Base-by-base conservation (phyloP, 2,797 vertebrate genomes). In the Myripristis jacobus region DNA sequence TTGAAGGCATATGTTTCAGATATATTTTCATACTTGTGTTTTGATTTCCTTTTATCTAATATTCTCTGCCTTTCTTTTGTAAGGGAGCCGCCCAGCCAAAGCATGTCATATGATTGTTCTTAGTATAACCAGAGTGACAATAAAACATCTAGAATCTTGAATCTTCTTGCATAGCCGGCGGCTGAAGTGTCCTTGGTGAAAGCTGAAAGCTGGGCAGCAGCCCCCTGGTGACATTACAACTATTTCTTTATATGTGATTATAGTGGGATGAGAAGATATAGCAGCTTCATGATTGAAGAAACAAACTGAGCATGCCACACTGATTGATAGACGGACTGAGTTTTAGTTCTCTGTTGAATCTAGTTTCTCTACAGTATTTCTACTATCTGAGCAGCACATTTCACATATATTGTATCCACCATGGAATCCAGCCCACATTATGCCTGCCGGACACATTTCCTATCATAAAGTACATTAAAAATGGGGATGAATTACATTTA, bases 341-440 rank as follows among this genome's bases (percentile, higher is more conserved):
- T 31, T 31, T 31, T 31, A 31, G 48, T 54, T 68, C 57, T 69
- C 68, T 16, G 36, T 55, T 57, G 62, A 77, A 67, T 74, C 59
- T 44, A 4, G 68, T 74, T 66, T 79, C 54, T 73, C 76, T 43
- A 57, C n/a, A n/a, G n/a, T n/a, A n/a, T 79, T 83, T 76, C 78
- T 18, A 25, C 70, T 57, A 63, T 68, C 36, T 63, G 75, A 85
- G 72, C 59, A 57, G 67, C 22, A 66, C 34, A 44, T 44, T 75
- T 54, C 18, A n/a, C 44, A 47, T n/a, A 19, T n/a, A 47, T 7
- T 19, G 44, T n/a, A 47, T n/a, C 18, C 6, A 47, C n/a, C 44
- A 24, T 24, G 24, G 44, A 44, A 12, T 47, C 25, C n/a, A 48
- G 59, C 44, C 43, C 9, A 8, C 25, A 18, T 27, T 27, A 22